These are phyloP conservation scores for Cinclus cinclus DNA, from an alignment of 2,113 vertebrate genomes.

Conservation along the genomic window DNA sequence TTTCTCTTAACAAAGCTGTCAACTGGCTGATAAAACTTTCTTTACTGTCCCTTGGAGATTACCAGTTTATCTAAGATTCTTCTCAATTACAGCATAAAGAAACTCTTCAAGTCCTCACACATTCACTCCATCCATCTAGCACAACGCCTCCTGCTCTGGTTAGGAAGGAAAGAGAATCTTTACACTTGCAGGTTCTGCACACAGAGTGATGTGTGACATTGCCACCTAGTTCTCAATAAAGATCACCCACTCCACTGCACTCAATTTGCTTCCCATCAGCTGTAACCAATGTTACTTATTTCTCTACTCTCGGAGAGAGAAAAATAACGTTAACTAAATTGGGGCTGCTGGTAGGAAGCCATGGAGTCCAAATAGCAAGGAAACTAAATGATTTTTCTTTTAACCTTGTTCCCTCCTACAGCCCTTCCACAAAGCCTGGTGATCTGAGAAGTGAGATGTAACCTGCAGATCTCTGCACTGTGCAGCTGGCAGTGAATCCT, in stretches of 20 bases:
- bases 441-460: not conserved
- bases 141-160: not conserved
- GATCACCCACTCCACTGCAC: slow-evolving; percentile 24
- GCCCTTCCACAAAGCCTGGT: not conserved
- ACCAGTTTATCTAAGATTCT: slow-evolving; percentile 17
- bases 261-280: slow-evolving; percentile 42
- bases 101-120: not conserved
- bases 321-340: not conserved
- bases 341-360: not conserved
- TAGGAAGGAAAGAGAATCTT: not conserved
- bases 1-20: not conserved
- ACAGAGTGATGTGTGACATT: slow-evolving; percentile 13
- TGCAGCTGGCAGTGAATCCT: not conserved
- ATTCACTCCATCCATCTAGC: not conserved
- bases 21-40: not conserved
- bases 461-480: not conserved
- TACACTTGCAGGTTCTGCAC: not conserved
- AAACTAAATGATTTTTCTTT: not conserved
- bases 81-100: slow-evolving; percentile 7
- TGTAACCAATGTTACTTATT: slow-evolving; percentile 8
- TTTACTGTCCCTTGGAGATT: not conserved
- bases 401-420: not conserved
- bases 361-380: not conserved
- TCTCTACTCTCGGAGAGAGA: not conserved
- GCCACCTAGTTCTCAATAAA: slow-evolving; percentile 21